Evolutionary conservation across 2,888 invertebrate genomes (phyloP).

Genomic region (Drosophila paramelanica): DNA sequence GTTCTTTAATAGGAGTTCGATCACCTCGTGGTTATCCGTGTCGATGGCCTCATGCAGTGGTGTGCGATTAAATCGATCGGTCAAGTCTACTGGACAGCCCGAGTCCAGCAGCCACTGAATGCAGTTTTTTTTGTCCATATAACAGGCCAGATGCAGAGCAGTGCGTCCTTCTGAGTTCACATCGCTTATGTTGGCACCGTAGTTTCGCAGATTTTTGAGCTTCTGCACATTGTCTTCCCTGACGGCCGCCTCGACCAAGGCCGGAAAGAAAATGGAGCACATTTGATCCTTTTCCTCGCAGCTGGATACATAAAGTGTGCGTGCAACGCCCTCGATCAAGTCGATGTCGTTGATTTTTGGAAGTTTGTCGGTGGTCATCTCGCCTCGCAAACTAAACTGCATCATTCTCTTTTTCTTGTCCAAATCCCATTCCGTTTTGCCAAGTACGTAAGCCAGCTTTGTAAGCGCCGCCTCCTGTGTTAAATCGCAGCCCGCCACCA

Average conservation of each 20-base stretch:
- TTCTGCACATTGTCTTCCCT: constrained; percentile 86
- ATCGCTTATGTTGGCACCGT: constrained; percentile 91
- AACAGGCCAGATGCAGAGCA: constrained; percentile 92
- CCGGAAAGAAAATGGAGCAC: constrained; percentile 88
- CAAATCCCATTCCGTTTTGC: constrained; percentile 89
- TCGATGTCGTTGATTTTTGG: constrained; percentile 85
- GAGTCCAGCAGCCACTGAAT: constrained; percentile 88
- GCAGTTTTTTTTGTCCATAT: constrained; percentile 89
- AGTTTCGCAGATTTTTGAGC: constrained; percentile 84
- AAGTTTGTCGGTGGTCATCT: constrained; percentile 87
- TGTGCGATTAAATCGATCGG: constrained; percentile 89
- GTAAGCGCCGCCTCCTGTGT: constrained; percentile 97
- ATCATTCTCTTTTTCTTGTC: constrained; percentile 89
- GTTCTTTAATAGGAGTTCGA: constrained; percentile 88
- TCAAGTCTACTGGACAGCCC: constrained; percentile 92
- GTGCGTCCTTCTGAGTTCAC: constrained; percentile 91
- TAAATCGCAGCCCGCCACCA: constrained; percentile 83
- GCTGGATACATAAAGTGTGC: constrained; percentile 86
- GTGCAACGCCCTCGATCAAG: constrained; percentile 87
- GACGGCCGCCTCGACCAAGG: constrained; percentile 89
- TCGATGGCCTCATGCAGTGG: constrained; percentile 90
- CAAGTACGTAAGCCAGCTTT: constrained; percentile 94
- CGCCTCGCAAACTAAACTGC: constrained; percentile 91
- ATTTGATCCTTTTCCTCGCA: constrained; percentile 86
- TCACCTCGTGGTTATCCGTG: constrained; percentile 87